Evolutionary conservation across 2,797 vertebrate genomes (phyloP).

Genomic region (Prionace glauca): DNA sequence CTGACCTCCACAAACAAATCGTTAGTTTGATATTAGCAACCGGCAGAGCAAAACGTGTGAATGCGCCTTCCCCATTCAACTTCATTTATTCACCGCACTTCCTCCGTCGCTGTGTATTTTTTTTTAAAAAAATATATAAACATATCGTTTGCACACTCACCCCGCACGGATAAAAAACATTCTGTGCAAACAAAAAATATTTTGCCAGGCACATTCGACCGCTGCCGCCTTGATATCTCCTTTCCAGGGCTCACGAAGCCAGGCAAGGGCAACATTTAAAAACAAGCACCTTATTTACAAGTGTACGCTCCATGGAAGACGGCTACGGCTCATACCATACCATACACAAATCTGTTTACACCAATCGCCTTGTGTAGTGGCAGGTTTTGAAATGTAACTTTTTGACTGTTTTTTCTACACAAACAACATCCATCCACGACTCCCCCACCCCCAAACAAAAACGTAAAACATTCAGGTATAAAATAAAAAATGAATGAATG

Average conservation of each 20-base stretch:
- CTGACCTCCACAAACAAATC: background rate
- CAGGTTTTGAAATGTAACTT: background rate
- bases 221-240: too few relatives aligned
- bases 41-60: background rate
- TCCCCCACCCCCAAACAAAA: background rate
- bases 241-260: background rate
- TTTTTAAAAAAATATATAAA: background rate
- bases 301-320: background rate
- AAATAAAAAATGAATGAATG: background rate
- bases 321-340: background rate
- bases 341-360: background rate
- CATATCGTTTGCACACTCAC: background rate
- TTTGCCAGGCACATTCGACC: too few relatives aligned
- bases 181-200: too few relatives aligned
- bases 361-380: background rate
- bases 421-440: background rate
- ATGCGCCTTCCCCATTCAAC: background rate
- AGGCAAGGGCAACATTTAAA: too few relatives aligned
- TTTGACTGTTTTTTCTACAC: background rate
- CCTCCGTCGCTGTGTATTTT: background rate
- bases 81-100: background rate
- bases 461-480: background rate
- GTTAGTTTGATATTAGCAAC: slow-evolving; percentile 8
- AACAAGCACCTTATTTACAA: background rate
- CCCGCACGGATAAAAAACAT: background rate